Percentiles rank a stretch among this genome's conserved stretches.
These are phyloP conservation scores for Coracias cyanogaster DNA, from an alignment of 2,797 vertebrate species.

Conservation along the genomic window DNA sequence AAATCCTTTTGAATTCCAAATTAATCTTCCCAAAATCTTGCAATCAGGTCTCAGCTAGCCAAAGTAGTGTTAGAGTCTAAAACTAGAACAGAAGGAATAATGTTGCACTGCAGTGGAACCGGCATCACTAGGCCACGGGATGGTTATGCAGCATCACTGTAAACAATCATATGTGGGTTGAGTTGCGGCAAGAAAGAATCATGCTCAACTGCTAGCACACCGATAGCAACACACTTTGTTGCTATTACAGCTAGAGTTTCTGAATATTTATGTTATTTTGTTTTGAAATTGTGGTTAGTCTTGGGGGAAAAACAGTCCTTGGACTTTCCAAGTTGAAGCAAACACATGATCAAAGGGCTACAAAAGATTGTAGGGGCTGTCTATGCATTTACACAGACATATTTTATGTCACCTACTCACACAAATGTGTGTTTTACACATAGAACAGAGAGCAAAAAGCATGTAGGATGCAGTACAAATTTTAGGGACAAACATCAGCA, in stretches of 20 bases:
- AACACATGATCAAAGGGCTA: not conserved
- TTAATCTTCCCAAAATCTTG: not conserved
- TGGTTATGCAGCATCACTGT: not conserved
- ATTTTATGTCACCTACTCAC: not conserved
- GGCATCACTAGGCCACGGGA: not conserved
- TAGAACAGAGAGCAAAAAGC: not conserved
- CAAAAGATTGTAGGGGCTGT: not conserved
- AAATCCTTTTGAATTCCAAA: slow-evolving; percentile 16
- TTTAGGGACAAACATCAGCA: not conserved
- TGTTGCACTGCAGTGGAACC: not conserved
- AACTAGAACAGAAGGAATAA: not conserved
- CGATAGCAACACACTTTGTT: not conserved
- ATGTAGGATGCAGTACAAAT: not conserved
- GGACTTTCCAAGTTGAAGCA: not conserved
- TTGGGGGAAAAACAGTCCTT: not conserved
- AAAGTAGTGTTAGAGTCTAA: not conserved
- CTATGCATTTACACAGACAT: not conserved
- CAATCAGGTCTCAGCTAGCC: not conserved
- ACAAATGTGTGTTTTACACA: not conserved
- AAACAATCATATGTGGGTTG: not conserved
- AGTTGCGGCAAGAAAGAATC: not conserved
- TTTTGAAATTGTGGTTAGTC: not conserved
- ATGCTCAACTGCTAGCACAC: not conserved
- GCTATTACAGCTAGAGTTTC: not conserved
- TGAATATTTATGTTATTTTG: not conserved